Evolutionary conservation across 2,888 invertebrate species (phyloP).

Genomic region (Drosophila kuntzei): DNA sequence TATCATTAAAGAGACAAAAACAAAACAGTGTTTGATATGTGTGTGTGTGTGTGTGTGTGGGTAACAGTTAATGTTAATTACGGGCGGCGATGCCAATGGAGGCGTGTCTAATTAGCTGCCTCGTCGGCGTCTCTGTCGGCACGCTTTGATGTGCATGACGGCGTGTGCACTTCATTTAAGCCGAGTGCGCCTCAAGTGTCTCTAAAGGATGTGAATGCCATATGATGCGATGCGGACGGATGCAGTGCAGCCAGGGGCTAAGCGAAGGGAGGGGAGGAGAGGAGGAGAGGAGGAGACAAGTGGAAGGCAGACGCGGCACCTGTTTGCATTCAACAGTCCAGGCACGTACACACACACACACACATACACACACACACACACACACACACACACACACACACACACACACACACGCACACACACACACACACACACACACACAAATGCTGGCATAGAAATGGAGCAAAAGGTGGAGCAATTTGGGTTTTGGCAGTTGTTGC

Average conservation of each 20-base stretch:
- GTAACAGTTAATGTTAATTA: slow-evolving; percentile 70
- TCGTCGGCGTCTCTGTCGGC: slow-evolving; percentile 61
- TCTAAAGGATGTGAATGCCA: slow-evolving; percentile 68
- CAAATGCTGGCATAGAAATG: slow-evolving; percentile 21
- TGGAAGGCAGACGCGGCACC: slow-evolving; percentile 51
- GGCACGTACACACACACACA: slow-evolving; percentile 45
- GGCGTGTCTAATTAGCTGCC: slow-evolving; percentile 76
- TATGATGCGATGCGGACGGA: slow-evolving; percentile 41
- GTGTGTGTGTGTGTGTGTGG: slow-evolving; percentile 22
- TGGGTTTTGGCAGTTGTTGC: slow-evolving; percentile 36
- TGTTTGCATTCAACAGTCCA: slow-evolving; percentile 72
- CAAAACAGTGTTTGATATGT: slow-evolving; percentile 31
- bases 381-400: slow-evolving; percentile 33
- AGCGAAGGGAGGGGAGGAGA: neutral
- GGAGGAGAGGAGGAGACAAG: neutral
- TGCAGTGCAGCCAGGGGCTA: slow-evolving; percentile 21
- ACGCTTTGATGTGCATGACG: slow-evolving; percentile 73
- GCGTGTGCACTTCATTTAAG: slow-evolving; percentile 79
- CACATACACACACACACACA: slow-evolving; percentile 19
- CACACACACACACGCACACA: slow-evolving; percentile 31
- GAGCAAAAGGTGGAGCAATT: slow-evolving; percentile 17
- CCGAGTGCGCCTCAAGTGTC: slow-evolving; percentile 76
- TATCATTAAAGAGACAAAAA: slow-evolving; percentile 20
- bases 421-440: slow-evolving; percentile 13
- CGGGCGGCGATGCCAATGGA: slow-evolving; percentile 58